phyloP scores from a whole-genome alignment of 2,113 vertebrate genomes.

The Forbesichthys agassizii region DNA sequence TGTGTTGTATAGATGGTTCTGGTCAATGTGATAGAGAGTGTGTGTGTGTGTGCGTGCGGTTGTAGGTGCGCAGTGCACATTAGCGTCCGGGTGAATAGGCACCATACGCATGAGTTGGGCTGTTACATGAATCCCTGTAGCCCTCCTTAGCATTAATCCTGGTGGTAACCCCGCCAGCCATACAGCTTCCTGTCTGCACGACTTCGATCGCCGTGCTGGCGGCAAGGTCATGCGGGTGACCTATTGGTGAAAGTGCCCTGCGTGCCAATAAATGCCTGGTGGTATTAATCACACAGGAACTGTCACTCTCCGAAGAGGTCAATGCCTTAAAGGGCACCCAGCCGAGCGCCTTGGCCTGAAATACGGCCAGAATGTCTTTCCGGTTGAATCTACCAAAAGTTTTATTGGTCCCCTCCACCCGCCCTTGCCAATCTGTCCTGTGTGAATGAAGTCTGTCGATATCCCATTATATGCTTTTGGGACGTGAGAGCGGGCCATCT shows the following conservation, averaged over 20 bases:
- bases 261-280: constrained; percentile 72
- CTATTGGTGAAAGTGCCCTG: constrained; percentile 75
- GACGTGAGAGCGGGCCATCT: constrained; percentile 65
- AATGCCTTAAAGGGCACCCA: constrained; percentile 73
- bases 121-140: constrained; percentile 36
- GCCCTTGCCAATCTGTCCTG: constrained; percentile 56
- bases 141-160: constrained; percentile 51
- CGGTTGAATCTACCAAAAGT: constrained; percentile 70
- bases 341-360: constrained; percentile 58
- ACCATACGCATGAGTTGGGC: constrained; percentile 35
- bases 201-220: constrained; percentile 55
- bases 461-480: constrained; percentile 68
- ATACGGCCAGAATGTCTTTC: constrained; percentile 62
- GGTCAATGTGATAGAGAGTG: not conserved
- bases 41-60: not conserved
- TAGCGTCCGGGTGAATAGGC: not conserved
- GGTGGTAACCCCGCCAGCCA: constrained; percentile 52
- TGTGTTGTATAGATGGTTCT: not conserved
- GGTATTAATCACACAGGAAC: constrained; percentile 72
- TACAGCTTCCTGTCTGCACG: constrained; percentile 52
- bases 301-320: constrained; percentile 64
- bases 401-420: constrained; percentile 66
- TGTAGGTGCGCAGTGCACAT: not conserved
- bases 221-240: constrained; percentile 70
- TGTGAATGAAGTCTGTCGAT: constrained; percentile 71